A percentile compares a stretch with the other conserved stretches of the same genome.
Evolutionary conservation across 1,140 invertebrate genomes (phyloP).

Genomic region (Lanistes nyassanus): DNA sequence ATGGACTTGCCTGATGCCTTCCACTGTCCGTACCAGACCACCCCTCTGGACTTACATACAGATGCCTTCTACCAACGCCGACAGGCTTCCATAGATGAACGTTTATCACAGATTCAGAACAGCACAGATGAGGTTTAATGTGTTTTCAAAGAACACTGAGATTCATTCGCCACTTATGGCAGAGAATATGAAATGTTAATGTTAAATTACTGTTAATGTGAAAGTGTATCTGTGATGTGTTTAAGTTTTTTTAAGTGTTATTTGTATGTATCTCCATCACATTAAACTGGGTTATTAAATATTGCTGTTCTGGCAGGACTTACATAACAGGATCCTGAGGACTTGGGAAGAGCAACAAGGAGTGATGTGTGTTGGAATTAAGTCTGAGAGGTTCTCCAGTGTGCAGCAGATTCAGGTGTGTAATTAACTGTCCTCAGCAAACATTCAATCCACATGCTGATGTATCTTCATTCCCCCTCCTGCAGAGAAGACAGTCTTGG

Average conservation of each 20-base stretch:
- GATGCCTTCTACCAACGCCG: constrained; percentile 74
- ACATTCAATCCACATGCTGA: too few species aligned
- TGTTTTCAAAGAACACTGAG: too few species aligned
- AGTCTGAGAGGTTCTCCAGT: constrained; percentile 69
- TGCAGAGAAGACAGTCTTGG: too few species aligned
- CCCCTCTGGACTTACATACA: constrained; percentile 77
- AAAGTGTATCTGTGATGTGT: neutral
- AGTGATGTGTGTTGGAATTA: constrained; percentile 67
- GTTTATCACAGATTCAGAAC: constrained; percentile 67
- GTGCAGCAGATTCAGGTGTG: constrained; percentile 68
- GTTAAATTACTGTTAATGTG: too few species aligned
- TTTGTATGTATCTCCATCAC: neutral
- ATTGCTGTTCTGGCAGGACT: constrained; percentile 52
- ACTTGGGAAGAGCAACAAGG: constrained; percentile 66
- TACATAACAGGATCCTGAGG: constrained; percentile 65
- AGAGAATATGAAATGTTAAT: too few species aligned
- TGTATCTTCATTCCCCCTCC: too few species aligned
- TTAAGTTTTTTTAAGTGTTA: neutral
- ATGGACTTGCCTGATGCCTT: constrained; percentile 75
- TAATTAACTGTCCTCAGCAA: too few species aligned
- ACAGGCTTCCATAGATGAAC: constrained; percentile 70
- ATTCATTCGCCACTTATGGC: too few species aligned
- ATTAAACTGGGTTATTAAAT: neutral
- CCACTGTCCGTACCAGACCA: constrained; percentile 74
- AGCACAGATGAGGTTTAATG: constrained; percentile 42